Conservation (phyloP, 2,797 vertebrate species). For the Delichon dasypus region DNA sequence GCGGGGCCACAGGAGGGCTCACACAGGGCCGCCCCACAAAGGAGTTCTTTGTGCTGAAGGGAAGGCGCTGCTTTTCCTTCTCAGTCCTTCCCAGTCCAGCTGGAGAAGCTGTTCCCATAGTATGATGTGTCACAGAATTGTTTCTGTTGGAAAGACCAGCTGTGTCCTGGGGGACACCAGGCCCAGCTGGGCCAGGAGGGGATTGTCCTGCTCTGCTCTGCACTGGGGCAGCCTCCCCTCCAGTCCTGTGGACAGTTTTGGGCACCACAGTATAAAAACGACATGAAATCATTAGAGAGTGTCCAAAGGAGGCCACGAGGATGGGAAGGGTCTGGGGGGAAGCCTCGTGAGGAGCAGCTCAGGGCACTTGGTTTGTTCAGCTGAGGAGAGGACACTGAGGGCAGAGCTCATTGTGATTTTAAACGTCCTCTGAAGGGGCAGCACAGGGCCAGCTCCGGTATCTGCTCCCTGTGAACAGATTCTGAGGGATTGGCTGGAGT, state of each 20-base stretch:
- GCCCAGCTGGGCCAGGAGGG: background rate
- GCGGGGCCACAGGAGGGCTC: background rate
- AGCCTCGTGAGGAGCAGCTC: background rate
- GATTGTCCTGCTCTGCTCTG: background rate
- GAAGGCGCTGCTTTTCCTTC: background rate
- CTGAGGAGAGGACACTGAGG: background rate
- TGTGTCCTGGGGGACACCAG: background rate
- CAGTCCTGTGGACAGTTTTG: background rate
- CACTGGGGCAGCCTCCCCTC: background rate
- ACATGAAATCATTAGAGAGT: background rate
- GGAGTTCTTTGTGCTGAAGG: background rate
- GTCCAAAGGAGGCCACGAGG: fast-evolving
- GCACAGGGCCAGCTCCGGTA: background rate
- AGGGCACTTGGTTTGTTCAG: background rate
- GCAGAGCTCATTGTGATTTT: background rate
- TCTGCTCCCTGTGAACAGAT: background rate
- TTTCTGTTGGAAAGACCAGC: background rate
- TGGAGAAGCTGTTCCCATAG: background rate
- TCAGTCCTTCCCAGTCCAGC: background rate
- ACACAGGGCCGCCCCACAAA: background rate
- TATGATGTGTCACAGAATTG: background rate
- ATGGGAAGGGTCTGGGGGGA: background rate
- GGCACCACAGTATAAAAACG: background rate
- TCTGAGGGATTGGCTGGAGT: background rate
- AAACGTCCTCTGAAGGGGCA: fast-evolving